Evolutionary conservation across 2,888 invertebrate species (phyloP), one percentile per base, ranked within the genome.

Genomic region (Isoperla grammatica): DNA sequence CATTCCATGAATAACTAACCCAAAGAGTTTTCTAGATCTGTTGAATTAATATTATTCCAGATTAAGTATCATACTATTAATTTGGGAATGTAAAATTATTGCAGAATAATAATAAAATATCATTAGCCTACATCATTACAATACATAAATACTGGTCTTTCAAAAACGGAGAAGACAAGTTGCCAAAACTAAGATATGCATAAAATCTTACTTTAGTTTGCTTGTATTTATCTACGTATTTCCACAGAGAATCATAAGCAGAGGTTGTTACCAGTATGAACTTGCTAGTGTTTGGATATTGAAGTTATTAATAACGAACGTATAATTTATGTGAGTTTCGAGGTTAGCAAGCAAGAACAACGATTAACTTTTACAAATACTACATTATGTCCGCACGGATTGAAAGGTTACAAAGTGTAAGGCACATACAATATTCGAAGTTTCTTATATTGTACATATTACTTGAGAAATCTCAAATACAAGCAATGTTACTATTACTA

Each of bases 351-450:
- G 29, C 8, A 29, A 8, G 29, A 29, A 8, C 29, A 29, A 29
- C 8, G 29, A 6, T 29, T 8, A 29, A 29, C 29, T 29, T 6
- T 40, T 15, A 6, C 42, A 40, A 40, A 40, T n/a, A 40, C 42
- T 40, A 40, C 5, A 4, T 13, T 5, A 12, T 40, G 3, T 40
- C 15, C 15, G 42, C 15, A 40, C 15, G 9, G 45, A 45, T n/a
- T 13, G 45, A 17, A 45, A 45, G 4, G 45, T 45, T 45, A 15
- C 17, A 17, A 45, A 45, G 45, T 45, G 11, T 53, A 39, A 53
- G 53, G 53, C 53, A 53, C 39, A 37, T 35, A 39, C 53, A 53
- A 53, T 39, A 53, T 53, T n/a, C 39, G n/a, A 29, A 29, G 29
- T 17, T 4, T 13, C 15, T 53, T 19, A 19, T 39, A 17, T 53